A percentile compares a stretch with the other conserved stretches of the same genome.
These are phyloP conservation scores for Anoncus sp. DNA, from an alignment of 2,888 invertebrate species.

Conservation along the genomic window DNA sequence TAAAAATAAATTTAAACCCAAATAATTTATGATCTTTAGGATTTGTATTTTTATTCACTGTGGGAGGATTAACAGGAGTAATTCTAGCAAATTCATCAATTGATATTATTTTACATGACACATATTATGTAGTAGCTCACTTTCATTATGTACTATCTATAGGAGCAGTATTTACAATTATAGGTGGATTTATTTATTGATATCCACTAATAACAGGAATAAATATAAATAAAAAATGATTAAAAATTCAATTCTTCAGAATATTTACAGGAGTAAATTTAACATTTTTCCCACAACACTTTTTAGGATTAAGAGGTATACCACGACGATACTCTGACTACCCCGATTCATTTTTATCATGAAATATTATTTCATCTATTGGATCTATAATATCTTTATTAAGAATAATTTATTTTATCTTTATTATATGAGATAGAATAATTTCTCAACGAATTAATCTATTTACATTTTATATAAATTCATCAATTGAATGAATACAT, in stretches of 20 bases:
- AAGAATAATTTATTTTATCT: slow-evolving; percentile 86
- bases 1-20: slow-evolving; percentile 86
- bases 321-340: slow-evolving; percentile 92
- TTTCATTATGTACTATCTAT: slow-evolving; percentile 93
- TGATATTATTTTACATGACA: slow-evolving; percentile 91
- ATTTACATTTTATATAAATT: slow-evolving; percentile 83
- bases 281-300: slow-evolving; percentile 92
- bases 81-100: slow-evolving; percentile 90
- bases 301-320: slow-evolving; percentile 88
- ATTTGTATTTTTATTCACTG: slow-evolving; percentile 91
- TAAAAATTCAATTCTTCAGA: slow-evolving; percentile 89
- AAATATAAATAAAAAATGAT: slow-evolving; percentile 85
- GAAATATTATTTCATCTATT: slow-evolving; percentile 89
- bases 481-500: slow-evolving; percentile 87
- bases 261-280: slow-evolving; percentile 92
- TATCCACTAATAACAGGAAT: slow-evolving; percentile 88
- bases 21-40: slow-evolving; percentile 88
- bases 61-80: slow-evolving; percentile 89
- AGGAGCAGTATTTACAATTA: slow-evolving; percentile 92
- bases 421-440: slow-evolving; percentile 87
- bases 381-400: slow-evolving; percentile 87
- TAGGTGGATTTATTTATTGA: slow-evolving; percentile 90
- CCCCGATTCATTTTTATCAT: slow-evolving; percentile 87
- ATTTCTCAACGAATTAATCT: slow-evolving; percentile 84
- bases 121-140: slow-evolving; percentile 94